A percentile compares a stretch with the other conserved stretches of the same genome.
Evolutionary conservation across 2,888 invertebrate species (phyloP).

Genomic region (Parnassius glacialis): DNA sequence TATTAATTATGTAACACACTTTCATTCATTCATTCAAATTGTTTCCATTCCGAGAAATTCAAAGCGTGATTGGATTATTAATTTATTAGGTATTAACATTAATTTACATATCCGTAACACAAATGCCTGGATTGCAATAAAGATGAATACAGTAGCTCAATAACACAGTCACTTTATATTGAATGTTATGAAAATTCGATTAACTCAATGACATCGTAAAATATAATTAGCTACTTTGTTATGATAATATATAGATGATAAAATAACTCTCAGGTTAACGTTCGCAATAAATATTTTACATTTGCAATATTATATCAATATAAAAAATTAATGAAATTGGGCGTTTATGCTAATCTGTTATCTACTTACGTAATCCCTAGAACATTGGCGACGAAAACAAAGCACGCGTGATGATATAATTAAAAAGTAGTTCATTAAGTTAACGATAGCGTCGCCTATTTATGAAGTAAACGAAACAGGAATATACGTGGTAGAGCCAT

Average conservation of each 20-base stretch:
- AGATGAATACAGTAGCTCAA: no score
- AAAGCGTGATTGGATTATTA: no score
- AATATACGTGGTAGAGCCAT: no score
- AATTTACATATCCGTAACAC: no score
- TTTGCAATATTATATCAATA: constrained; percentile 2
- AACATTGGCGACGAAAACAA: background rate
- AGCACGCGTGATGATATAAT: constrained; percentile 10
- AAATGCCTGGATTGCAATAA: no score
- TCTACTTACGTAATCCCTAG: constrained; percentile 2
- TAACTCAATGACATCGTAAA: constrained; percentile 17
- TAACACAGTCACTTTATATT: no score
- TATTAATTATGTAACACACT: no score
- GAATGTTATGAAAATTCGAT: no score
- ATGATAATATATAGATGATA: constrained; percentile 17
- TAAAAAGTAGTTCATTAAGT: constrained; percentile 36
- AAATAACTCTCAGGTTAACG: constrained; percentile 15
- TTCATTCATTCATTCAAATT: no score
- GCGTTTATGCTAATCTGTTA: constrained; percentile 10
- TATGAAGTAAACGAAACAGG: no score
- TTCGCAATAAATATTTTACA: constrained; percentile 20
- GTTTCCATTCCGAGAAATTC: no score
- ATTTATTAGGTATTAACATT: no score
- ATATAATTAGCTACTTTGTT: constrained; percentile 19
- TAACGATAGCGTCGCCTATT: constrained; percentile 26
- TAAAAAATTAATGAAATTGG: constrained; percentile 8